Evolutionary conservation across 2,113 vertebrate genomes (phyloP), one percentile per base, ranked within the genome.

Genomic region (Pterocles orientalis): DNA sequence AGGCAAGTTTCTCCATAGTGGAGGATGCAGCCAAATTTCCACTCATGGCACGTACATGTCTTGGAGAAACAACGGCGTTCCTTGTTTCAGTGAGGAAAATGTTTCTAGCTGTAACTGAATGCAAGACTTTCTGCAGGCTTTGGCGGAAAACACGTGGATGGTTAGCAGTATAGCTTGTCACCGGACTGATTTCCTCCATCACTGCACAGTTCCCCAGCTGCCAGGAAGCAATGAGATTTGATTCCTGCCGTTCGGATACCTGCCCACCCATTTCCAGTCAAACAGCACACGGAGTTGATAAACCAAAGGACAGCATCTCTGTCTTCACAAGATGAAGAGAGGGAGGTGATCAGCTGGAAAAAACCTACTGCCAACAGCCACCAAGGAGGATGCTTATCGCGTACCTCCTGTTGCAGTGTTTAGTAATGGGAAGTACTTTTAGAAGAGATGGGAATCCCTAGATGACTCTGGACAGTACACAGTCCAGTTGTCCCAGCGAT

Each of bases 21-120:
- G 58, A 82, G 64, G 43, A 78, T 23, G 61, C 86, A 92, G 94
- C 86, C 94, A 93, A 51, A 71, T 82, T 94, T 82, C 80, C 80
- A 78, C 83, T 86, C n/a, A 66, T 5, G 57, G 76, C 20, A 83
- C 0, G 53, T 65, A 48, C 57, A n/a, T 6, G 76, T 51, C 80
- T 68, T 8, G 0, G 82, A 86, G 86, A 68, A 60, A 84, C 70
- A 92, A 95, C 39, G 10, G 39, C 5, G 26, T 3, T 20, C 65
- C 72, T 95, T 93, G 92, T 92, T 84, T 64, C 66, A 56, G 60
- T 0, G 1, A 78, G 76, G 71, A 81, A 75, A 93, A 75, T 5
- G 11, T 71, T 51, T 82, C 64, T 26, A 18, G 58, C n/a, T 43
- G 26, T 31, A 64, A 64, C 20, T 4, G 5, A 91, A 77, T 1